Evolutionary conservation across 2,797 vertebrate genomes (phyloP), one percentile per base, ranked within the genome.

Genomic region (Melanotaenia pygmaea): DNA sequence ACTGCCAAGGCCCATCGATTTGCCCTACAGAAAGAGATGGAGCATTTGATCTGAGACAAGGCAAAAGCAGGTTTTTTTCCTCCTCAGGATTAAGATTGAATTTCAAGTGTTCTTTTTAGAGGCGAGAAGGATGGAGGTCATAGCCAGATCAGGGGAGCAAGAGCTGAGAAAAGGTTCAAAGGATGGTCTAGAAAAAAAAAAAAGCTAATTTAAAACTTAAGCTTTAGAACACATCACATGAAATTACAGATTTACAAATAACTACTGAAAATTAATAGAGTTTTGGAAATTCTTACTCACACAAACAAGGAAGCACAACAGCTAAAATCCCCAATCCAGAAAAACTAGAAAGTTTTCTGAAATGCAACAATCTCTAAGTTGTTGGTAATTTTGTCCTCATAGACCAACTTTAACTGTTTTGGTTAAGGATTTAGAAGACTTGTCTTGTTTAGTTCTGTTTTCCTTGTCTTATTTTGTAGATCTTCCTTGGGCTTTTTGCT

Each of bases 1-100:
- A 74, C 64, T 74, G 69, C 74, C 70, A 60, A 77, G 66, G 66
- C 68, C 64, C 79, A 89, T 83, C 85, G 82, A 86, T 88, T 81
- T 83, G 65, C 62, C 66, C 65, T 74, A 59, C 65, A 61, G 74
- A 79, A 67, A 61, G 86, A 59, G 38, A 62, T 53, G 43, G 45
- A 58, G 28, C 56, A 59, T 58, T 72, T 67, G 43, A 77, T 77
- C 28, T 66, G 57, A 79, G 63, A 43, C 38, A 26, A 82, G 63
- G 67, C 64, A 35, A 26, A 54, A 65, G 58, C 54, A 59, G 63
- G 26, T 32, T 76, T 72, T 57, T 53, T 10, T 34, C 8, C 24
- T 54, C 22, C 59, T 53, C 50, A 72, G 73, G 82, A 84, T 85
- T 62, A 64, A 63, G 50, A 73, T 47, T 37, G 51, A 72, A 60